Base-by-base conservation (phyloP, 2,888 invertebrate genomes). In the Zootermopsis nevadensis region DNA sequence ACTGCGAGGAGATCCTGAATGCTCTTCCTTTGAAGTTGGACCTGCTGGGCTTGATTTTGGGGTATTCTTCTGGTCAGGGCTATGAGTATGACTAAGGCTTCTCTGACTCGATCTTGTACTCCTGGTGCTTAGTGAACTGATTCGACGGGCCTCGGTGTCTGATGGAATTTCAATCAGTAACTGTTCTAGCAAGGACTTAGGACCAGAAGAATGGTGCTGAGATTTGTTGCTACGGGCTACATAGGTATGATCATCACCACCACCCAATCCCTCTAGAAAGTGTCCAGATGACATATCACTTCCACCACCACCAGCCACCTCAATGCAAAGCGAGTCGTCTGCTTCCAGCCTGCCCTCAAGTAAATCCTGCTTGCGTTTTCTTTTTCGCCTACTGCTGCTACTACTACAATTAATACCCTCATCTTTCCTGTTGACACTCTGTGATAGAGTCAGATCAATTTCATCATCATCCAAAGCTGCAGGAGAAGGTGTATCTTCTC, bases 161-260 rank as follows among this genome's bases (percentile, higher is more conserved):
- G 92, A 91, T 7, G 97, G 97, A 86, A 97, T 97, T 89, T 97
- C 97, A 86, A 97, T 97, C 2, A 96, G 91, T 86, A 97, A 91
- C 88, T 96, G 96, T 87, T 96, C 95, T 69, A 95, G 90, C 79
- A 94, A 88, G 82, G 94, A 94, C 84, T 90, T 90, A 15, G 82
- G 42, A 7, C 67, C 60, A 2, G 76, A n/a, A 10, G 60, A 27
- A 27, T 76, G 76, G 53, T 69, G 69, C 24, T 80, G 80, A 10
- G 83, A 72, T 38, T 84, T 84, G 53, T 42, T 81, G 81, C 88
- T 87, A 53, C 85, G 83, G 30, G 82, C 79, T 30, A 85, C 84
- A 66, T 85, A 86, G 6, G 84, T 84, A 72, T 87, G 86, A 80
- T 86, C 86, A 10, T 77, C 67, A 31, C 85, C 83, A 27, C 42